Percentiles rank a stretch among this genome's conserved stretches.
phyloP scores from a whole-genome alignment of 2,797 vertebrate genomes.

The Selene dorsalis region DNA sequence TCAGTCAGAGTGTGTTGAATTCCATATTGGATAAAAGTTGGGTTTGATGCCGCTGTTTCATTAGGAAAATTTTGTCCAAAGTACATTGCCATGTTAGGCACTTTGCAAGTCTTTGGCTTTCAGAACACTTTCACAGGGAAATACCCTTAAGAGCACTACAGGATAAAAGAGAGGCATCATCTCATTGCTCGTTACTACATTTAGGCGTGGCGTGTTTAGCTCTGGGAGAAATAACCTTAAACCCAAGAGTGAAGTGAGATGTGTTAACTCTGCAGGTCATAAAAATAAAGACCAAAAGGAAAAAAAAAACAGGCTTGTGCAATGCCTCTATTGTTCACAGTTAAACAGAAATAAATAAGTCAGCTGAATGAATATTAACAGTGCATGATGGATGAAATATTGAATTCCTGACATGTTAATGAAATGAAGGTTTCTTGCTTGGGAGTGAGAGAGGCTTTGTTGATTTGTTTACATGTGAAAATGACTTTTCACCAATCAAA shows the following conservation, averaged over 20 bases:
- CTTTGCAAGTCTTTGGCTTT: conserved; percentile 84
- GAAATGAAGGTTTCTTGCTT: conserved; percentile 42
- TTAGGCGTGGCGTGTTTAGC: conserved; percentile 40
- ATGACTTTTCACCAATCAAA: conserved; percentile 43
- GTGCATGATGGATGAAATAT: conserved; percentile 64
- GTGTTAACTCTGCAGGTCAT: conserved; percentile 41
- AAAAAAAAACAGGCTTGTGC: conserved; percentile 36
- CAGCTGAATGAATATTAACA: conserved; percentile 63
- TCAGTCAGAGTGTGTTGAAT: conserved; percentile 13
- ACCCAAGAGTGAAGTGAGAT: conserved; percentile 39
- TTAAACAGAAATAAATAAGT: conserved; percentile 75
- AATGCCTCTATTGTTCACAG: conserved; percentile 70
- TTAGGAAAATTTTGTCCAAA: conserved; percentile 50
- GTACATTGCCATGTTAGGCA: conserved; percentile 79
- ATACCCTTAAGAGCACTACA: conserved; percentile 76
- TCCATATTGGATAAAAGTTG: conserved; percentile 21
- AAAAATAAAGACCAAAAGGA: conserved; percentile 26
- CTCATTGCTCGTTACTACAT: conserved; percentile 55
- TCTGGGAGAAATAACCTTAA: conserved; percentile 47
- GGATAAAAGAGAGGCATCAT: conserved; percentile 72
- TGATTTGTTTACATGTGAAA: conserved; percentile 43
- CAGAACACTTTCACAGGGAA: conserved; percentile 68
- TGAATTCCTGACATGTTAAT: conserved; percentile 46
- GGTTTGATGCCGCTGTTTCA: conserved; percentile 23
- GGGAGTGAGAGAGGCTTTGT: conserved; percentile 39